Base-by-base conservation (phyloP, 2,888 invertebrate species). In the Eulithis testata region DNA sequence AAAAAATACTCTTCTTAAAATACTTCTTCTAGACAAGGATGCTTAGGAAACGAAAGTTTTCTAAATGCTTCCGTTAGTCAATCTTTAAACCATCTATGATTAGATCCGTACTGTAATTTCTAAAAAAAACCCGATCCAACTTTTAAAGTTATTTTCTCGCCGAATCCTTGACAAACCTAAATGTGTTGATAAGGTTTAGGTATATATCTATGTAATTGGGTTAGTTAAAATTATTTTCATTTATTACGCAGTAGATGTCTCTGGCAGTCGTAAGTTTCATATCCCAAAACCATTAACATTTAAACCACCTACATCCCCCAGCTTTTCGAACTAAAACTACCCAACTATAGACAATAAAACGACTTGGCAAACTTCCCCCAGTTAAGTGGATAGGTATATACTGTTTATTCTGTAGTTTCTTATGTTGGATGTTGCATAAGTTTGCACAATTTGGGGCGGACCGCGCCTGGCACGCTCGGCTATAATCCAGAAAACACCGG, bases 401-500 rank as follows among this genome's bases (percentile, higher is more conserved):
- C 50, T 31, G 40, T 14, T 8, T n/a, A 31, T 11, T 36, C 11
- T 12, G 12, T 51, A 8, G 21, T 21, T 11, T 40, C 9, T 40
- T 40, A 8, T 11, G 40, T 9, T 40, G 40, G 40, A 40, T 59
- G 27, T 81, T 84, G 83, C 81, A 87, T 81, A 87, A 85, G 80
- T 84, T 81, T 82, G 79, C 82, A 81, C 78, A 78, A 74, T 79
- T 81, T 76, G 63, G 84, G 78, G 76, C 72, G 61, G 60, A 67
- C 68, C 73, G 76, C 79, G 83, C 84, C 86, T 83, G 88, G 88
- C 76, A 88, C 86, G 78, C 43, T 55, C 63, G 61, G 71, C 74
- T 60, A 67, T 56, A 57, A 57, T 67, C 74, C 76, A 71, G 76
- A 71, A 71, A 74, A 73, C 69, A 72, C 74, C 63, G 64, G 71